Percentiles rank a stretch among this genome's conserved stretches.
phyloP scores from a whole-genome alignment of 2,113 vertebrate genomes.

The Naja naja region DNA sequence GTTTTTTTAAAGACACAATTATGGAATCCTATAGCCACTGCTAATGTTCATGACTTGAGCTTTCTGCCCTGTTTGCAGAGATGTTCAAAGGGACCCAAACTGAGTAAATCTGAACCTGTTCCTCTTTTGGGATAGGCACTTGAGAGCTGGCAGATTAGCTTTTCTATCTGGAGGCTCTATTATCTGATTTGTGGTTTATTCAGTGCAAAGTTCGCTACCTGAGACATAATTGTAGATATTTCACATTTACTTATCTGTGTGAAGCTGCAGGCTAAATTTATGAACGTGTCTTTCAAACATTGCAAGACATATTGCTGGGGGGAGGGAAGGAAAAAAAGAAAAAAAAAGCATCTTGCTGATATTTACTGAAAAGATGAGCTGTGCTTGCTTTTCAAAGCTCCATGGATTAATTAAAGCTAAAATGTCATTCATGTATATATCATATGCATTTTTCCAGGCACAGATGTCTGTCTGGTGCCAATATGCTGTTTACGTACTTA shows the following conservation, averaged over 20 bases:
- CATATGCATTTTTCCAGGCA: slow-evolving; percentile 67
- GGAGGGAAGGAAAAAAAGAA: fast-evolving
- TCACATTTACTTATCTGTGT: background rate
- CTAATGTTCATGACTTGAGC: background rate
- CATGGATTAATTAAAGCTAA: slow-evolving; percentile 69
- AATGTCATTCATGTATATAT: slow-evolving; percentile 72
- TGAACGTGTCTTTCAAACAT: slow-evolving; percentile 8
- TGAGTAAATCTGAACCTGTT: background rate
- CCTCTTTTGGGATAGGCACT: background rate
- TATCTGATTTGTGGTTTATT: background rate
- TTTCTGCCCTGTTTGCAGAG: background rate
- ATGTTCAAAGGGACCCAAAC: background rate
- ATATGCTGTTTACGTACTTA: slow-evolving; percentile 74
- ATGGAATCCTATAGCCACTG: background rate
- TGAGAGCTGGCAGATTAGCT: background rate
- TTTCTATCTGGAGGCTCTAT: background rate
- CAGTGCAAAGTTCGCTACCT: background rate
- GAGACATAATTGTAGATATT: background rate
- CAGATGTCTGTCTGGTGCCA: slow-evolving; percentile 71
- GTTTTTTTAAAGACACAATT: background rate
- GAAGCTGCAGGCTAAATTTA: background rate
- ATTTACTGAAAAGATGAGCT: slow-evolving; percentile 63
- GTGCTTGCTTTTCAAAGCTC: slow-evolving; percentile 65
- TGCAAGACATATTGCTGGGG: slow-evolving; percentile 20
- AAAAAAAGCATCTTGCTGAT: slow-evolving; percentile 46